Evolutionary conservation across 2,797 vertebrate species (phyloP), one percentile per base, ranked within the genome.

Genomic region (Pelobates cultripes): DNA sequence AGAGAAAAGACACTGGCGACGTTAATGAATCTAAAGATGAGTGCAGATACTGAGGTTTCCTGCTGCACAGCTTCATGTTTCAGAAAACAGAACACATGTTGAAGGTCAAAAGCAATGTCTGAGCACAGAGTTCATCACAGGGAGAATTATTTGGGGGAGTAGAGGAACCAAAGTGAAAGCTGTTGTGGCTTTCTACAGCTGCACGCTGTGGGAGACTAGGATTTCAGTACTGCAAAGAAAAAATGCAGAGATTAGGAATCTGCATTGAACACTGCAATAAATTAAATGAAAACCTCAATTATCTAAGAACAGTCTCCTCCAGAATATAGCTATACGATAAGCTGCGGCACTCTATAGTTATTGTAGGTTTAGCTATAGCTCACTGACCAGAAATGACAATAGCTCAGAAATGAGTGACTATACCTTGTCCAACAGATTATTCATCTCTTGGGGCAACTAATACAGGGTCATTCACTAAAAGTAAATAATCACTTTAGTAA

Each of bases 1-100:
- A 67, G 41, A 66, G 42, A 86, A 86, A 87, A 42, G 0, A 12
- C 15, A 74, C 13, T 10, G 57, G 0, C 0, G 60, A 86, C 79
- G 72, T 85, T 81, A 85, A 88, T 51, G 47, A 17, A 53, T 15
- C 14, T 41, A 66, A 41, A 43, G 15, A 74, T 75, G 43, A 74
- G 44, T 13, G 42, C 45, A 70, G 28, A 78, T 55, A 8, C 17
- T 43, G 28, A 68, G 43, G 5, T 41, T 86, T 78, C 64, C 41
- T 69, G 70, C 64, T 43, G 41, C 3, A 9, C 43, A 53, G 71
- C 3, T 47, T 85, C 79, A 66, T 28, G 12, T 78, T 88, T 55
- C 68, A 43, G 13, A 61, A 43, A 10, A n/a, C n/a, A 53, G 13
- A 77, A 40, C 17, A 43, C 55, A 81, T 68, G 57, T 77, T 85